These are phyloP conservation scores for Microctonus hyperodae DNA, from an alignment of 2,888 invertebrate genomes.

Conservation along the genomic window DNA sequence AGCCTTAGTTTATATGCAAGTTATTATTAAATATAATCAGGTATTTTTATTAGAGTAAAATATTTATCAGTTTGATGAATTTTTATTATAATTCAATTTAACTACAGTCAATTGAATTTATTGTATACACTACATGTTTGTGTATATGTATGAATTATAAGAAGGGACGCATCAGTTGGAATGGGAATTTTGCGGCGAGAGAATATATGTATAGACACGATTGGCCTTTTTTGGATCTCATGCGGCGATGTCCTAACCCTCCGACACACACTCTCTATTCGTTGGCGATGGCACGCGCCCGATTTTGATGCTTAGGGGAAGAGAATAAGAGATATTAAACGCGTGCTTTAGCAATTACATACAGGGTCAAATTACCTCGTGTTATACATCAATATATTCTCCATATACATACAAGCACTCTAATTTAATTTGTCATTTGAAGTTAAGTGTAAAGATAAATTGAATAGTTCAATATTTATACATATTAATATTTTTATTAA, in stretches of 20 bases:
- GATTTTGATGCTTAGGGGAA: background rate
- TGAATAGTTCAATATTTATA: no score
- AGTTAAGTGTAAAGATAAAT: constrained; percentile 29
- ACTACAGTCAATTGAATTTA: background rate
- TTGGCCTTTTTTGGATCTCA: background rate
- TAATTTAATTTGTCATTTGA: background rate
- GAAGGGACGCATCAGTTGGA: background rate
- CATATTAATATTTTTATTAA: background rate
- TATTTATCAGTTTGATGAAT: no score
- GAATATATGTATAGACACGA: background rate
- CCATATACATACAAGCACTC: background rate
- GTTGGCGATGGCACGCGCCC: background rate
- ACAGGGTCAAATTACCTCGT: background rate
- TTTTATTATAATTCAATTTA: no score
- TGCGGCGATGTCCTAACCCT: background rate
- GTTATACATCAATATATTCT: background rate
- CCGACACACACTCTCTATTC: background rate
- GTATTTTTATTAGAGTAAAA: no score
- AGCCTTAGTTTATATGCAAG: no score
- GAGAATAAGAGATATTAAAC: background rate
- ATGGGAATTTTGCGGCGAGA: background rate
- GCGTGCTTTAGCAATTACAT: background rate
- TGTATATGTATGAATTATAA: background rate
- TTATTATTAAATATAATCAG: no score
- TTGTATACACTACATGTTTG: background rate